Percentiles rank a stretch among this genome's conserved stretches.
Evolutionary conservation across 2,797 vertebrate species (phyloP).

Genomic region (Chelon labrosus): DNA sequence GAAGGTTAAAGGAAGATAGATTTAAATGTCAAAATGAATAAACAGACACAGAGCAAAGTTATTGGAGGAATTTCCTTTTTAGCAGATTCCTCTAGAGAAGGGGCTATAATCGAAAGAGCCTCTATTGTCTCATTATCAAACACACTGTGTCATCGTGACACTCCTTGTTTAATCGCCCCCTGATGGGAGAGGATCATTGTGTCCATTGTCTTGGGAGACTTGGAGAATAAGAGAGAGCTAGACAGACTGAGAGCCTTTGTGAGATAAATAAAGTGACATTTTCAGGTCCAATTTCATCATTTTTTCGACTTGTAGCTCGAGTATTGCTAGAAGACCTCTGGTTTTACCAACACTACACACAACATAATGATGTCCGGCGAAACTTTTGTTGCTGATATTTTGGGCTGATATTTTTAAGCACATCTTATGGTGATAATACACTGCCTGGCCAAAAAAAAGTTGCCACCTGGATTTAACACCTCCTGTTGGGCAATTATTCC

Average conservation of each 20-base stretch:
- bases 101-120: constrained; percentile 67
- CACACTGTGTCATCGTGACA: constrained; percentile 65
- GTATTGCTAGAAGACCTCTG: constrained; percentile 15
- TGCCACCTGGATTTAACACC: too few species aligned
- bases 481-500: too few species aligned
- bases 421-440: too few species aligned
- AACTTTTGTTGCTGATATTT: constrained; percentile 15
- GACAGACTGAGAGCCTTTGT: constrained; percentile 40
- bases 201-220: constrained; percentile 45
- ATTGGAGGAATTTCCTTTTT: constrained; percentile 59
- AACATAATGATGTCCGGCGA: constrained; percentile 18
- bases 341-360: constrained; percentile 11
- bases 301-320: constrained; percentile 39
- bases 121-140: constrained; percentile 68
- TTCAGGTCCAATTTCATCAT: constrained; percentile 48
- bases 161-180: constrained; percentile 56
- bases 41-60: constrained; percentile 65
- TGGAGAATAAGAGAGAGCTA: constrained; percentile 41
- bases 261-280: constrained; percentile 58
- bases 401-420: not conserved
- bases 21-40: constrained; percentile 72
- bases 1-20: constrained; percentile 54
- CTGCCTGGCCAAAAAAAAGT: too few species aligned
- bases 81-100: constrained; percentile 63
- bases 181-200: constrained; percentile 56